Evolutionary conservation across 1,140 invertebrate genomes (phyloP), one percentile per base, ranked within the genome.

Genomic region (Papilio aristodemus): DNA sequence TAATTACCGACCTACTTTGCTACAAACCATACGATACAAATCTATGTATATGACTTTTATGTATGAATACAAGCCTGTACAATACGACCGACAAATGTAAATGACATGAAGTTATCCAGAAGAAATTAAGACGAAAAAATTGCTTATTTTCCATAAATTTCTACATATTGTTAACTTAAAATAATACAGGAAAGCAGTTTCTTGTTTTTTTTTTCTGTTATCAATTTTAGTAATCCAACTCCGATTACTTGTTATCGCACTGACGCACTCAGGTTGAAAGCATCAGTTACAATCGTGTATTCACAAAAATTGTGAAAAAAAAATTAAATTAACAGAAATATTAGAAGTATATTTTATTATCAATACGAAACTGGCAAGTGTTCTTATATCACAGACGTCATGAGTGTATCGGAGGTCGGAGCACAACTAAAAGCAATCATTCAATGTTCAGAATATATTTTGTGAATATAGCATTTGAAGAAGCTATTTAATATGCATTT

Each of bases 181-280:
- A 25, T 4, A 54, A 22, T 13, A 10, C 17, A 43, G 38, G 19
- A 13, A 41, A 62, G 38, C 22, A 25, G 9, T 32, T 14, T 66
- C 25, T 50, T 66, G 22, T 66, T 46, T 46, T 66, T 66, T 46
- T 46, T 66, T 27, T 36, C 41, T 46, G 41, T 71, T 72, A 73
- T 74, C 68, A 58, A 60, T 60, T 43, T 63, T 43, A 70, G 41
- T 69, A 72, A 77, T 74, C 71, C 69, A 75, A 75, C 67, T 71
- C 68, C 63, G 72, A 68, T 73, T 73, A 77, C 71, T 71, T 70
- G 43, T 70, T 75, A 75, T 70, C 71, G 46, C 32, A 64, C 50
- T 66, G 63, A 66, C 63, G 63, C 63, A 66, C 50, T 50, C 63
- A 66, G 41, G 63, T 66, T 36, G 63, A 27, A 66, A 25, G 32